Evolutionary conservation across 1,140 invertebrate species (phyloP).

Genomic region (Druon quercuslanigerum): DNA sequence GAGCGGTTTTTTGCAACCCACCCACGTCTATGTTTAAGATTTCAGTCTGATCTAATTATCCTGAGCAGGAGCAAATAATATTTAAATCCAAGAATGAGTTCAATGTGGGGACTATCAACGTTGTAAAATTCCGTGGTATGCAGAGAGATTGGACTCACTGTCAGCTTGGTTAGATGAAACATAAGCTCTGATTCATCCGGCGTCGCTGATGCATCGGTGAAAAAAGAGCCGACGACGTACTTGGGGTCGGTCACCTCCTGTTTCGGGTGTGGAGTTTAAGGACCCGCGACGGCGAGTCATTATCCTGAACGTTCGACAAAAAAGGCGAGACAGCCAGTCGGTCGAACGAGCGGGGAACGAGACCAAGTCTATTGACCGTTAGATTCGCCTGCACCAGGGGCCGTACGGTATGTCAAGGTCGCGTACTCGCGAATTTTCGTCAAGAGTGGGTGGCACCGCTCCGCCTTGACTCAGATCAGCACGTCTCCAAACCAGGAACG

Average conservation of each 20-base stretch:
- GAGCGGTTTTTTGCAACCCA: background rate
- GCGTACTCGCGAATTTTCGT: constrained; percentile 51
- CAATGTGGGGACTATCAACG: background rate
- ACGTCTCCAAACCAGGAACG: background rate
- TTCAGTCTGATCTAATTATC: no score
- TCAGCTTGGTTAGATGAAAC: background rate
- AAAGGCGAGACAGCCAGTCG: constrained; percentile 19
- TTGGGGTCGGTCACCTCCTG: constrained; percentile 7
- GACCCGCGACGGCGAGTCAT: constrained; percentile 37
- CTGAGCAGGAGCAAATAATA: no score
- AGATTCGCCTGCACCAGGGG: constrained; percentile 24
- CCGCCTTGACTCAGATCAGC: background rate
- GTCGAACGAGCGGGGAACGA: background rate
- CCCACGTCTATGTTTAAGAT: background rate
- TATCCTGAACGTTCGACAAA: constrained; percentile 42
- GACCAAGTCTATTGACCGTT: constrained; percentile 46
- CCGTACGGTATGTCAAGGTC: constrained; percentile 48
- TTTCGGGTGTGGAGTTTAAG: constrained; percentile 32
- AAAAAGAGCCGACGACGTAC: constrained; percentile 16
- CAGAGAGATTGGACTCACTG: background rate
- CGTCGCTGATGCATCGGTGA: constrained; percentile 17
- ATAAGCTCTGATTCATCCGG: constrained; percentile 29
- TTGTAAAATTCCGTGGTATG: background rate
- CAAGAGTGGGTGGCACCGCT: background rate
- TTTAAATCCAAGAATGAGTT: background rate